Percentiles rank a stretch among this genome's conserved stretches.
Conservation (phyloP, 2,113 vertebrate genomes). For the Calidris pygmaea region DNA sequence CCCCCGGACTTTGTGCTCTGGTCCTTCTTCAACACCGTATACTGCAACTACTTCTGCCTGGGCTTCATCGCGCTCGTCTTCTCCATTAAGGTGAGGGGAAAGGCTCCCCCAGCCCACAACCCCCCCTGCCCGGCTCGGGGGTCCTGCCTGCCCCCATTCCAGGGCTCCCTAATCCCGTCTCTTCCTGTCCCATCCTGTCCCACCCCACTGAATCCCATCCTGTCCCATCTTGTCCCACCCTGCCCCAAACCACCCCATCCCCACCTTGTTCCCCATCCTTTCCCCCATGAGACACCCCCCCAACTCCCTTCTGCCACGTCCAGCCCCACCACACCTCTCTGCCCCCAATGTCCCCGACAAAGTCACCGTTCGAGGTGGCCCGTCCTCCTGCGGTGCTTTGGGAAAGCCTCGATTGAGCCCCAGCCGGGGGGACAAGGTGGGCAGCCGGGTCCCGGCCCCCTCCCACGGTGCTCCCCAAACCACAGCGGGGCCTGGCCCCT, state of each 20-base stretch:
- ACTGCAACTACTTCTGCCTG: not conserved
- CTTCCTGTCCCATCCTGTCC: not conserved
- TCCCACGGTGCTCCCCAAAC: accelerated
- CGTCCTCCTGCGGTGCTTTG: not conserved
- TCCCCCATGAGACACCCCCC: accelerated
- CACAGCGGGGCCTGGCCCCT: accelerated
- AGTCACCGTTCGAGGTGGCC: not conserved
- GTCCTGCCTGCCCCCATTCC: not conserved
- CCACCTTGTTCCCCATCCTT: not conserved
- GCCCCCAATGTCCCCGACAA: too few species aligned
- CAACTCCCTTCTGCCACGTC: accelerated
- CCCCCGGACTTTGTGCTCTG: not conserved
- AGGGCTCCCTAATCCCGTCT: not conserved
- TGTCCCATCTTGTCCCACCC: not conserved
- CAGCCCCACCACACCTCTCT: not conserved
- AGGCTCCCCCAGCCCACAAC: not conserved
- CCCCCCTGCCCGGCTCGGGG: not conserved
- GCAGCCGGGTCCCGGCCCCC: not conserved
- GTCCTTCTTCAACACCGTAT: not conserved
- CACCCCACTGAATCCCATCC: not conserved
- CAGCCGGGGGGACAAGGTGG: too few species aligned
- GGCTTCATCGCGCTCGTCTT: not conserved
- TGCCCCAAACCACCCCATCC: too few species aligned
- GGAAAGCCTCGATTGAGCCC: not conserved
- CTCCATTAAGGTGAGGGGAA: slow-evolving; percentile 4